Conservation (phyloP, 2,113 vertebrate species). For the Meles meles region DNA sequence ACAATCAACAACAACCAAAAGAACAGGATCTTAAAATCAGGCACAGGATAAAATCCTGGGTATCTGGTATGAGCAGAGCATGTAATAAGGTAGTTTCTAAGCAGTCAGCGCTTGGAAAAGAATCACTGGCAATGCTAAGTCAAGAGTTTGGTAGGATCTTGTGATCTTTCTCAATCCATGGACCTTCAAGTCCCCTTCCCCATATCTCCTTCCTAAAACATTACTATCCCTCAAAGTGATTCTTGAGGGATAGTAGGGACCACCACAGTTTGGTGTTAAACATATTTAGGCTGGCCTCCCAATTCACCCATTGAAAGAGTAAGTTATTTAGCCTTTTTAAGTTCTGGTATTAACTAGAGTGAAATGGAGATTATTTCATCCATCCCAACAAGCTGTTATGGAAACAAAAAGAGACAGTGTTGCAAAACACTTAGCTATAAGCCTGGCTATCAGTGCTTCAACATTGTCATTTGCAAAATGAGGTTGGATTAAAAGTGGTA, state of each 20-base stretch:
- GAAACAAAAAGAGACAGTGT: not conserved
- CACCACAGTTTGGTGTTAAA: not conserved
- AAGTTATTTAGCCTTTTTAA: not conserved
- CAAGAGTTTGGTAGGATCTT: not conserved
- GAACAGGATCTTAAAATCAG: not conserved
- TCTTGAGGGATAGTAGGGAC: no score
- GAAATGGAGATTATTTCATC: not conserved
- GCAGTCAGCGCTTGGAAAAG: not conserved
- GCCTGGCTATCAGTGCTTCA: not conserved
- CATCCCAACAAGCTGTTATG: not conserved
- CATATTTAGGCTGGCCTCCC: not conserved
- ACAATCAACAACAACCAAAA: not conserved
- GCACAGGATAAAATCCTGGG: not conserved
- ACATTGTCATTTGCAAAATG: not conserved
- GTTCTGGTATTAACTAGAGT: not conserved
- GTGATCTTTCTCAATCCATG: not conserved
- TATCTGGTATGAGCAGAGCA: not conserved
- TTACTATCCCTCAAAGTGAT: not conserved
- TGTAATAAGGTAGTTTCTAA: not conserved
- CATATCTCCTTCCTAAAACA: not conserved
- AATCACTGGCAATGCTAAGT: not conserved
- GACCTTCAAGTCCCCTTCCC: not conserved
- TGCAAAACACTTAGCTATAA: not conserved
- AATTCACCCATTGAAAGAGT: not conserved
- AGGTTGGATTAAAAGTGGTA: not conserved